Evolutionary conservation across 35 echinoderm and acorn worm genomes (phyloP), one percentile per base, ranked within the genome.

Genomic region (Strongylocentrotus purpuratus): DNA sequence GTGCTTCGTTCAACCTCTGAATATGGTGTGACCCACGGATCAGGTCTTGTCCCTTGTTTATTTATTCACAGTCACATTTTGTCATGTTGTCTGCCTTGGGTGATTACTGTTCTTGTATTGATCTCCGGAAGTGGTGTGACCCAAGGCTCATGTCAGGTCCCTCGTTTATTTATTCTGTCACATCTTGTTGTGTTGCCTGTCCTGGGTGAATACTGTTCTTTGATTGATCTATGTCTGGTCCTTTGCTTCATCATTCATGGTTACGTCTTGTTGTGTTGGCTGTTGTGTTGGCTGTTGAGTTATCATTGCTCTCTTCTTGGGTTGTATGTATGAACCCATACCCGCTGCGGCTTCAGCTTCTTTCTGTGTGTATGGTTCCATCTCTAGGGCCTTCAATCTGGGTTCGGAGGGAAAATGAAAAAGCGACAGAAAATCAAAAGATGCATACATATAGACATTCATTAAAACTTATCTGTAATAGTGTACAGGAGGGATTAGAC

Each of bases 291-390:
- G 20, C 86, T 89, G 87, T 85, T 99, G 98, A 31, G 98, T 96
- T 18, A 94, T 87, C 11, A 99, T 86, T 86, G 95, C 95, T 52
- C 85, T 96, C 85, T 94, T 96, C 45, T 95, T 95, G 88, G 95
- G 94, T 93, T 96, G 92, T 58, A 96, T 86, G 35, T 99, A 99
- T 25, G 96, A 95, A 61, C 98, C 98, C 61, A 99, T 95, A 18
- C 98, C 98, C 13, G 96, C 98, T 4, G 98, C 98, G 14, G 98
- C 96, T 20, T 99, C 98, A 31, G 98, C 98, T 65, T 99, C 98
- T 60, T 99, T 95, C 90, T 99, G 96, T 78, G 98, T 96, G 96
- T 97, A 99, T 11, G 95, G 96, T 48, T 96, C 96, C 9, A 91
- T 47, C 89, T 99, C 95, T 11, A 99, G 92, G n/a, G 98, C 98